These are phyloP conservation scores for Exephanes ischioxanthus DNA, from an alignment of 2,888 invertebrate species.

Conservation along the genomic window DNA sequence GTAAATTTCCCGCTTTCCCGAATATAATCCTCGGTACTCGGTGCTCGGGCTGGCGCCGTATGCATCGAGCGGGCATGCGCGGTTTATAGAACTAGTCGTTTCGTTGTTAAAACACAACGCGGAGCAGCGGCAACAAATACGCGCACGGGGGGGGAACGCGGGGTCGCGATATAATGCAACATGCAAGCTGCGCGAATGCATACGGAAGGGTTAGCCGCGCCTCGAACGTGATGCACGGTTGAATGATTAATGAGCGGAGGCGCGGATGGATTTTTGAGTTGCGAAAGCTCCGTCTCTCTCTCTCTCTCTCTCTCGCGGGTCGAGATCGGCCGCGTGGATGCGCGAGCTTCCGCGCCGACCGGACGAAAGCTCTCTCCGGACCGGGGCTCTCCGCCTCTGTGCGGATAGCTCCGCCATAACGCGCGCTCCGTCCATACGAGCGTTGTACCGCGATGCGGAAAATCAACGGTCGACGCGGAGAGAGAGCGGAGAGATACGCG, in stretches of 20 bases:
- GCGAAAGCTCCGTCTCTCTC: constrained; percentile 40
- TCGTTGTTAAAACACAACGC: constrained; percentile 43
- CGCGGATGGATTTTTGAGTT: constrained; percentile 59
- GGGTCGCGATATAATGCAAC: constrained; percentile 7
- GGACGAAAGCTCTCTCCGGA: neutral
- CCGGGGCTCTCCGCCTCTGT: no score
- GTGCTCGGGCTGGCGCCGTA: constrained; percentile 20
- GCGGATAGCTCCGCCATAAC: no score
- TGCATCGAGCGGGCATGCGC: neutral
- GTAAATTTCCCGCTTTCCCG: constrained; percentile 81
- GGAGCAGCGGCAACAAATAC: neutral
- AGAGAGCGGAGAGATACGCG: neutral
- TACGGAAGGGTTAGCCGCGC: neutral
- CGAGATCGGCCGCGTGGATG: constrained; percentile 1
- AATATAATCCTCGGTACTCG: constrained; percentile 76
- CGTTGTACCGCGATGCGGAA: constrained; percentile 30
- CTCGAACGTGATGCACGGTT: constrained; percentile 55
- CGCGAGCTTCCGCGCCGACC: constrained; percentile 8
- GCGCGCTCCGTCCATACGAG: neutral
- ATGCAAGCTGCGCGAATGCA: constrained; percentile 8
- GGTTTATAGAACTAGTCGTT: constrained; percentile 1
- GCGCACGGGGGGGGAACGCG: neutral
- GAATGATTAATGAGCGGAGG: constrained; percentile 64
- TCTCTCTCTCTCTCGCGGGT: neutral
- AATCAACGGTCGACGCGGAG: constrained; percentile 28